Evolutionary conservation across 2,797 vertebrate genomes (phyloP).

Genomic region (Diplodus sargus): DNA sequence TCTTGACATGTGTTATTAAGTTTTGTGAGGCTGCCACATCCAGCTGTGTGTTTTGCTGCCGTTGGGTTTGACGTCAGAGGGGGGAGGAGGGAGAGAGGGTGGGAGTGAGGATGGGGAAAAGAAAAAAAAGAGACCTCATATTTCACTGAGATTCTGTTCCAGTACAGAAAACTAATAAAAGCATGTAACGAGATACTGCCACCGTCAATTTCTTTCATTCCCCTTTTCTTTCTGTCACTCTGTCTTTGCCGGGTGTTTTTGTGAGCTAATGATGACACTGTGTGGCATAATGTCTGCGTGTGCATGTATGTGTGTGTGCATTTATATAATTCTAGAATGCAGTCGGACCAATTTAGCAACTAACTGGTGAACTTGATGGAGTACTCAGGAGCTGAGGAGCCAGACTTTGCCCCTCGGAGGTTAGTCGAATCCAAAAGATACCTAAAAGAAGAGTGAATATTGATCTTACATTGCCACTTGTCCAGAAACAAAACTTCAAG

Average conservation of each 20-base stretch:
- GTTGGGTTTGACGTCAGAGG: conserved; percentile 72
- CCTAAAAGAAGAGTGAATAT: too few species aligned
- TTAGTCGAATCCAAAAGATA: background rate
- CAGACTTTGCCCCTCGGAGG: background rate
- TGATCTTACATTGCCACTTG: too few species aligned
- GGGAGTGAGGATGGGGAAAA: background rate
- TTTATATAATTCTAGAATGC: background rate
- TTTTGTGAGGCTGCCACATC: conserved; percentile 62
- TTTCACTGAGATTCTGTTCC: conserved; percentile 42
- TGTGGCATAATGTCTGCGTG: background rate
- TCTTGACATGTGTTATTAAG: conserved; percentile 73
- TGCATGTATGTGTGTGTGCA: background rate
- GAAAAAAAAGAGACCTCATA: conserved; percentile 11
- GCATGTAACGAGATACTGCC: conserved; percentile 42
- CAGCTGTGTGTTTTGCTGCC: conserved; percentile 60
- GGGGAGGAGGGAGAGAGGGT: conserved; percentile 6
- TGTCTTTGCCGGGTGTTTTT: conserved; percentile 4
- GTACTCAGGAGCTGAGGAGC: background rate
- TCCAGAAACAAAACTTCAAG: background rate
- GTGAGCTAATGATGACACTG: background rate
- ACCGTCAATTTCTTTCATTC: background rate
- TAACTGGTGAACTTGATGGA: background rate
- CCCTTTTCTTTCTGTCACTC: conserved; percentile 6
- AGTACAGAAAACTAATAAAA: conserved; percentile 40
- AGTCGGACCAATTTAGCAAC: too few species aligned